Evolutionary conservation across 2,797 vertebrate species (phyloP).

Genomic region (Danio kyathit): DNA sequence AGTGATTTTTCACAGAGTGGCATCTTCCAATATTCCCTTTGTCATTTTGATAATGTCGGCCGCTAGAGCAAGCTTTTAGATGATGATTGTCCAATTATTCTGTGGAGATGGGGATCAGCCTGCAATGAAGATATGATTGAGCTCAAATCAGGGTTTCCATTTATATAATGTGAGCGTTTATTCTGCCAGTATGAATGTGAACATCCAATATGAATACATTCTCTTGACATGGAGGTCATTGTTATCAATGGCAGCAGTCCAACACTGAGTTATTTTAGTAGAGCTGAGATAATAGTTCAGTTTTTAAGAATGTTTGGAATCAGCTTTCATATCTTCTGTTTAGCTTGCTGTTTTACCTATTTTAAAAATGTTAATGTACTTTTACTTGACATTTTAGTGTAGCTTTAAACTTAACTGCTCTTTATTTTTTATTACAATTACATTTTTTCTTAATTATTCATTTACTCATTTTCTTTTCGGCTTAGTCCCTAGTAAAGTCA

Average conservation of each 20-base stretch:
- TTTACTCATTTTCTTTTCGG: no score
- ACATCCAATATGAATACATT: not conserved
- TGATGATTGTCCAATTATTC: slow-evolving; percentile 27
- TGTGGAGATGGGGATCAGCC: not conserved
- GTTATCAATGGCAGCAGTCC: slow-evolving; percentile 3
- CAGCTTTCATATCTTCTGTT: no score
- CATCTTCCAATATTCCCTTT: slow-evolving; percentile 23
- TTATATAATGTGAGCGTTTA: slow-evolving; percentile 23
- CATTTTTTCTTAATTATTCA: no score
- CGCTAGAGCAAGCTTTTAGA: slow-evolving; percentile 23
- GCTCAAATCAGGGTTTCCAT: slow-evolving; percentile 9
- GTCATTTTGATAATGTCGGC: slow-evolving; percentile 20
- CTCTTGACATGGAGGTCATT: not conserved
- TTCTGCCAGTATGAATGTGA: not conserved
- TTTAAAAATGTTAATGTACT: no score
- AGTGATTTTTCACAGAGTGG: not conserved
- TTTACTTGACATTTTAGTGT: no score
- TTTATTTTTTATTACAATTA: no score
- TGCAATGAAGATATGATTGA: slow-evolving; percentile 19
- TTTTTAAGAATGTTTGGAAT: no score
- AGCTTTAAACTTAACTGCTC: no score
- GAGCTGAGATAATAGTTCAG: not conserved
- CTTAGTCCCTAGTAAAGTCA: no score
- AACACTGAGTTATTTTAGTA: not conserved
- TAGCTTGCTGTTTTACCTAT: no score